Evolutionary conservation across 1,140 invertebrate genomes (phyloP), one percentile per base, ranked within the genome.

Genomic region (Eumaeus atala): DNA sequence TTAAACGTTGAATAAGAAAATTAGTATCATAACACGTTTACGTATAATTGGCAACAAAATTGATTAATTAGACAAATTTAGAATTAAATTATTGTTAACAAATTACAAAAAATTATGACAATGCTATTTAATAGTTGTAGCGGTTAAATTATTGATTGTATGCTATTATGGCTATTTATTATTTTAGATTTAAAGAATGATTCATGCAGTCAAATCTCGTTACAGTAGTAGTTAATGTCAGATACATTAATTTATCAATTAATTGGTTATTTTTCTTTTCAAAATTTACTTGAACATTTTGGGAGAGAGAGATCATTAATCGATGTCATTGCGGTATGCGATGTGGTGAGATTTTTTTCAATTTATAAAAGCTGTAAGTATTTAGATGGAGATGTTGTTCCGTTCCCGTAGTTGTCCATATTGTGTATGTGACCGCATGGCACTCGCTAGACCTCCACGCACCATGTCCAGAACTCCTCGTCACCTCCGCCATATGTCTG

Each of bases 181-280:
- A 58, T 68, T 70, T 65, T 62, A 69, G 60, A 67, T 58, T 64
- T 56, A 52, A 72, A 69, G 62, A 66, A 57, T 60, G 63, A 77
- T 84, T 87, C 80, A 84, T 87, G 84, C 84, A 87, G 84, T 87
- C 84, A 87, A 87, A 87, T 87, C 84, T 87, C 84, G 84, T 87
- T 87, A 17, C 35, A 18, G 21, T 28, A 47, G 34, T 37, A 49
- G 9, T 14, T 52, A 9, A 52, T 58, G 47, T 62, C 61, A 65
- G 64, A 65, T 65, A 62, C 62, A 59, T 56, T 48, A 59, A 57
- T 54, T 56, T 58, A 66, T 64, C 48, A 56, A 62, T 66, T 66
- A 62, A 64, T 65, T 68, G 63, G 67, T 66, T 64, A 62, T 67
- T 56, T 67, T 67, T 67, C 54, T 64, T 66, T 69, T 69, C 67